A percentile compares a stretch with the other conserved stretches of the same genome.
These are phyloP conservation scores for Araneus ventricosus DNA, from an alignment of 1,140 invertebrate genomes.

Conservation along the genomic window DNA sequence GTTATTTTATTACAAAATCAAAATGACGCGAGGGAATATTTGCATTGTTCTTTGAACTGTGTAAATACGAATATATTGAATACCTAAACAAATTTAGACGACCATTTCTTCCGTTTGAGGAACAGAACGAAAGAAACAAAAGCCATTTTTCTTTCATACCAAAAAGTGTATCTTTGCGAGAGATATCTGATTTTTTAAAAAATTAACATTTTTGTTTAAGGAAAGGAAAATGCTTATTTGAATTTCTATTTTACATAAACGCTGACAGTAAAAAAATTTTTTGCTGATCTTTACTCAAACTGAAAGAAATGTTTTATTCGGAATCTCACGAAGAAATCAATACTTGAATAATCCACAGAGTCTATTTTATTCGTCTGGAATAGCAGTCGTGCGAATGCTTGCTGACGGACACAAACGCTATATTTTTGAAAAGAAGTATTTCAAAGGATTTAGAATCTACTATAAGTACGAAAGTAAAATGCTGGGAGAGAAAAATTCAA, in stretches of 20 bases:
- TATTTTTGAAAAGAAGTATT: constrained; percentile 26
- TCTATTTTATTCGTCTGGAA: background rate
- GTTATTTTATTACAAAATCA: no score
- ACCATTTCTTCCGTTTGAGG: no score
- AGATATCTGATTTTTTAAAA: background rate
- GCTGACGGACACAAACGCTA: constrained; percentile 17
- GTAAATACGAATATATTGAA: no score
- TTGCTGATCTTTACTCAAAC: constrained; percentile 29
- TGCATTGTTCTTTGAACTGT: no score
- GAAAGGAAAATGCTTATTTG: constrained; percentile 13
- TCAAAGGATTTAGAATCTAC: constrained; percentile 31
- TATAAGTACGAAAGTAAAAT: constrained; percentile 41
- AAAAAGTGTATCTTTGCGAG: background rate
- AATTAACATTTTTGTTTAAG: background rate
- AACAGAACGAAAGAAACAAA: no score
- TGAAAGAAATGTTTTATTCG: constrained; percentile 37
- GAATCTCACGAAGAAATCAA: constrained; percentile 28
- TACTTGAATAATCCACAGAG: constrained; percentile 28
- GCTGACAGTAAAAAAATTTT: constrained; percentile 30
- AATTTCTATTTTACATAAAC: constrained; percentile 43
- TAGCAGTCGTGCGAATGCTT: constrained; percentile 2
- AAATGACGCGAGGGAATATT: no score
- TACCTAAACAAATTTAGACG: no score
- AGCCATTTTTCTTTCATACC: no score
- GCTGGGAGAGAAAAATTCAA: constrained; percentile 15